phyloP scores from a whole-genome alignment of 2,113 vertebrate species.

The Corythoichthys haematopterus region DNA sequence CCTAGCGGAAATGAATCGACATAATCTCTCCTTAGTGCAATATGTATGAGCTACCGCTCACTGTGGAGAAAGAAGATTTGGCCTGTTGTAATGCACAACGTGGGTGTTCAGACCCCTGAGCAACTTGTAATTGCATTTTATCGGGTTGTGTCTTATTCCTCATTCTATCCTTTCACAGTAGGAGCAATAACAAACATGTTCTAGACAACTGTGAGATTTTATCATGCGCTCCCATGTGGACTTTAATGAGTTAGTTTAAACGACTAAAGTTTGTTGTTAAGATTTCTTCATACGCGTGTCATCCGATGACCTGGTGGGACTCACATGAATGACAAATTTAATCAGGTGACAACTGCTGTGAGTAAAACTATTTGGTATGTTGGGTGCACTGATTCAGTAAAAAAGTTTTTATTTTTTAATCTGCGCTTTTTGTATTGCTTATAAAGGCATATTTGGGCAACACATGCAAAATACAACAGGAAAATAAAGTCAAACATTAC shows the following conservation, averaged over 20 bases:
- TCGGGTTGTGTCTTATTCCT: constrained; percentile 37
- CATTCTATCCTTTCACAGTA: constrained; percentile 14
- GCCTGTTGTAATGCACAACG: constrained; percentile 28
- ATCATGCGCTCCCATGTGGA: constrained; percentile 26
- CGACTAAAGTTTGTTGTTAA: constrained; percentile 5
- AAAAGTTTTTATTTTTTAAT: constrained; percentile 15
- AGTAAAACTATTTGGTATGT: constrained; percentile 42
- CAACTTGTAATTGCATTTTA: constrained; percentile 55
- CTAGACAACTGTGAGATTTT: constrained; percentile 21
- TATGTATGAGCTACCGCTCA: constrained; percentile 51
- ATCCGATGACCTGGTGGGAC: constrained; percentile 46
- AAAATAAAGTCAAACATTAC: not conserved
- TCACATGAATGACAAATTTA: constrained; percentile 53
- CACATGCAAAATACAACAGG: not conserved
- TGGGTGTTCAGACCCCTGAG: constrained; percentile 44
- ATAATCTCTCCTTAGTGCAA: constrained; percentile 52
- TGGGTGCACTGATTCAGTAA: constrained; percentile 36
- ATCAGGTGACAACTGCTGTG: constrained; percentile 56
- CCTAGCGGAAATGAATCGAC: constrained; percentile 47
- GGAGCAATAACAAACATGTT: constrained; percentile 28
- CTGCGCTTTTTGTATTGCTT: not conserved
- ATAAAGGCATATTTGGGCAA: not conserved
- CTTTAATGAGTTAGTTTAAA: constrained; percentile 34
- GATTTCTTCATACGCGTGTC: constrained; percentile 36
- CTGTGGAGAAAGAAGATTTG: constrained; percentile 39